A percentile compares a stretch with the other conserved stretches of the same genome.
Evolutionary conservation across 2,888 invertebrate species (phyloP).

Genomic region (Andricus quercusramuli): DNA sequence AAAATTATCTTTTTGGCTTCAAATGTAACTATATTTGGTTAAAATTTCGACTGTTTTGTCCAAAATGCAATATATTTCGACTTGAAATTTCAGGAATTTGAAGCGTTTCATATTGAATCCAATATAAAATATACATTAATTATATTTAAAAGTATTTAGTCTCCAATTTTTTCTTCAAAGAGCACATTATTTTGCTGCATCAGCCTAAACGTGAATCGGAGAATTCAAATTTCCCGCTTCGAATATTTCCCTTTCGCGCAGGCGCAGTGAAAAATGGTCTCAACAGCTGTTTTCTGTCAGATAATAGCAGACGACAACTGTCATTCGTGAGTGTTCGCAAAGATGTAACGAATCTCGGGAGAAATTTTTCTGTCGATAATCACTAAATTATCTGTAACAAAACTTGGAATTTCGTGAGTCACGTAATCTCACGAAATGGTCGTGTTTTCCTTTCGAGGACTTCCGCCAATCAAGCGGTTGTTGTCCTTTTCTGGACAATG

Average conservation of each 20-base stretch:
- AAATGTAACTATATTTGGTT: too few species aligned
- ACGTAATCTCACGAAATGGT: conserved; percentile 45
- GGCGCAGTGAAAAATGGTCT: neutral
- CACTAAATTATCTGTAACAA: neutral
- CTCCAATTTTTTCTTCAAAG: neutral
- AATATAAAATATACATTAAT: too few species aligned
- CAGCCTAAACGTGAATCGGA: neutral
- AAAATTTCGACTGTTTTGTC: too few species aligned
- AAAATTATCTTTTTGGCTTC: too few species aligned
- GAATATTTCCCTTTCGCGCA: neutral
- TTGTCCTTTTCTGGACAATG: too few species aligned
- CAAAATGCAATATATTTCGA: too few species aligned
- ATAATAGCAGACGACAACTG: neutral
- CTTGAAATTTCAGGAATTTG: too few species aligned
- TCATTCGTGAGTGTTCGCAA: neutral
- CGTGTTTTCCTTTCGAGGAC: conserved; percentile 49
- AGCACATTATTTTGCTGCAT: neutral
- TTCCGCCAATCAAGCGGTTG: conserved; percentile 55
- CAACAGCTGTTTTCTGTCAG: neutral
- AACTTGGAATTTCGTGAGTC: conserved; percentile 22
- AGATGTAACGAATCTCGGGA: neutral
- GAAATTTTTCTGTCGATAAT: neutral
- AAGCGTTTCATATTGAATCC: too few species aligned
- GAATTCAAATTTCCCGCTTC: neutral
- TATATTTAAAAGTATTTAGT: too few species aligned